phyloP scores from a whole-genome alignment of 2,888 invertebrate genomes.

The Trachelus iudaicus region DNA sequence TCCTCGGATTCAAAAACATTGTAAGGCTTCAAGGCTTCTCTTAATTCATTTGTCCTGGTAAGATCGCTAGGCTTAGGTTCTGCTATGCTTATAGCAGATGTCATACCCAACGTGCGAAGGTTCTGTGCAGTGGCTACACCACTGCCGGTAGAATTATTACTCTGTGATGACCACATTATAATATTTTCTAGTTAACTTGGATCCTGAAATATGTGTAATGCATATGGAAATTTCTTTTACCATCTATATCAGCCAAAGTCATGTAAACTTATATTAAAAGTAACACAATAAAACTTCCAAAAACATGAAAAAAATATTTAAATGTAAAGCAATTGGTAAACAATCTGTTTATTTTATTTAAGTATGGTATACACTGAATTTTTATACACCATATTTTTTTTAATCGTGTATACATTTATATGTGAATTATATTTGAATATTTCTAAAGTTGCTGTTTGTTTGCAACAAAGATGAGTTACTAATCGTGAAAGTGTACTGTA shows the following conservation, averaged over 20 bases:
- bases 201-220: background rate
- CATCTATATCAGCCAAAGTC: background rate
- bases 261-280: background rate
- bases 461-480: background rate
- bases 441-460: background rate
- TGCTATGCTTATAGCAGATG: slow-evolving; percentile 92
- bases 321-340: background rate
- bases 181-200: background rate
- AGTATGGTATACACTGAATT: background rate
- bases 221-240: background rate
- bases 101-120: slow-evolving; percentile 85
- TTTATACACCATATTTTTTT: background rate
- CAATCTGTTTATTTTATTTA: background rate
- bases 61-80: slow-evolving; percentile 84
- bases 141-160: slow-evolving; percentile 55
- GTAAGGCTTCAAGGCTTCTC: slow-evolving; percentile 81
- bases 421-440: background rate
- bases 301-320: background rate
- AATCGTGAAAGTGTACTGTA: background rate
- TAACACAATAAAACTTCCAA: background rate
- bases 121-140: slow-evolving; percentile 71
- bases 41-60: slow-evolving; percentile 80
- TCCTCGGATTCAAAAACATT: slow-evolving; percentile 92
- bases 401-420: background rate
- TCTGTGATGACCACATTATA: slow-evolving; percentile 57